Conservation (phyloP, 1,140 invertebrate species). For the Myzus persicae region DNA sequence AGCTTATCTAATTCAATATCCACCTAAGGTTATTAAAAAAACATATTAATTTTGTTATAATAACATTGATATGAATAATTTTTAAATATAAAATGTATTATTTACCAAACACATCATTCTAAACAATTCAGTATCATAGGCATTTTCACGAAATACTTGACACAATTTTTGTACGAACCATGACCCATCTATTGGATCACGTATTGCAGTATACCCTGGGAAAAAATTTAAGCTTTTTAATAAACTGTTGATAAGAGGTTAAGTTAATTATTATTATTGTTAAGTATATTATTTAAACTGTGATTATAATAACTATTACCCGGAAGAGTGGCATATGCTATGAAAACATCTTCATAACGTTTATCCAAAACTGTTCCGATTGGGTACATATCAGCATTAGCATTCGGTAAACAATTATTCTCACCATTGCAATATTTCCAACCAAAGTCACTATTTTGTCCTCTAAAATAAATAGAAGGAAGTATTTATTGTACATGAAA, state of each 20-base stretch:
- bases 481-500: neutral
- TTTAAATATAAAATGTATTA: too few relatives aligned
- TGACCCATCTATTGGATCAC: conserved; percentile 18
- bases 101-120: conserved; percentile 53
- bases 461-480: conserved; percentile 24
- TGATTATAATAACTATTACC: neutral
- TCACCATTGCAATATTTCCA: too few relatives aligned
- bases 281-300: neutral
- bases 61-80: neutral
- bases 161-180: conserved; percentile 58
- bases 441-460: conserved; percentile 6
- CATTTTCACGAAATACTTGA: conserved; percentile 52
- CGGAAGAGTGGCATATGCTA: conserved; percentile 37
- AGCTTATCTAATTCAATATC: neutral
- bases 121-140: conserved; percentile 51
- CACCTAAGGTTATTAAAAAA: conserved; percentile 30
- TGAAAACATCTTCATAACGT: conserved; percentile 42
- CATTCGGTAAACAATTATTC: conserved; percentile 9
- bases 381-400: neutral
- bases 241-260: neutral
- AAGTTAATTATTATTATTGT: neutral
- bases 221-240: neutral
- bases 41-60: neutral
- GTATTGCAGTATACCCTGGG: conserved; percentile 36
- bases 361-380: neutral